A percentile compares a stretch with the other conserved stretches of the same genome.
These are phyloP conservation scores for Euborellia annulipes DNA, from an alignment of 1,140 invertebrate species.

Conservation along the genomic window DNA sequence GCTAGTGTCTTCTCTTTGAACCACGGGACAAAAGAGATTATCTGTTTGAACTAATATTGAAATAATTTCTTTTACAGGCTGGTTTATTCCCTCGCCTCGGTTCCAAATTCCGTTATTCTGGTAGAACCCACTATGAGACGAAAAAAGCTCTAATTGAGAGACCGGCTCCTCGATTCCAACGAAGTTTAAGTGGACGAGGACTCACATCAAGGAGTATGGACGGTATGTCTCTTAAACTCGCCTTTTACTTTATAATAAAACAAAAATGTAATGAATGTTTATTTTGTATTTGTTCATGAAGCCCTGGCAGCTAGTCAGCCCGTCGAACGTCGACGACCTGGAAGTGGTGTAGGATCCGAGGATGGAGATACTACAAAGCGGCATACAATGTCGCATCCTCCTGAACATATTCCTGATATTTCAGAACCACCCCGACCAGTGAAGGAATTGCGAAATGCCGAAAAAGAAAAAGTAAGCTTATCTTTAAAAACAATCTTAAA, in stretches of 20 bases:
- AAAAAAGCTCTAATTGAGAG: constrained; percentile 71
- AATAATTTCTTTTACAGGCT: constrained; percentile 18
- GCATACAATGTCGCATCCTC: constrained; percentile 71
- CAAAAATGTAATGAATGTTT: neutral
- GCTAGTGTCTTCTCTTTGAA: too few species aligned
- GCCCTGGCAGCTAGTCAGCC: too few species aligned
- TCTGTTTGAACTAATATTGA: too few species aligned
- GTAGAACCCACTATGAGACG: constrained; percentile 90
- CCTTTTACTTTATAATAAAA: neutral
- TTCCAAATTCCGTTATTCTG: constrained; percentile 88
- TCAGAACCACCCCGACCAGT: constrained; percentile 41
- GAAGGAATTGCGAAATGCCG: constrained; percentile 21
- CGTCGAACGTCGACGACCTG: too few species aligned
- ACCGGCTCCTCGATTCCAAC: constrained; percentile 72
- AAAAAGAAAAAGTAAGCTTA: constrained; percentile 39
- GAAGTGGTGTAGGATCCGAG: constrained; percentile 10
- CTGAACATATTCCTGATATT: constrained; percentile 47
- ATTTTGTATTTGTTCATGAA: too few species aligned
- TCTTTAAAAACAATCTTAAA: too few species aligned
- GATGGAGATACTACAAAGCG: constrained; percentile 64
- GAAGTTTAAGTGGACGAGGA: constrained; percentile 65
- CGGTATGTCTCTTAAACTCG: constrained; percentile 34
- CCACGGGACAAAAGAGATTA: too few species aligned
- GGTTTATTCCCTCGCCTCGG: constrained; percentile 76
- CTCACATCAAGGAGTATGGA: constrained; percentile 79